phyloP scores from a whole-genome alignment of 1,140 invertebrate genomes.

The Hylyphantes graminicola region DNA sequence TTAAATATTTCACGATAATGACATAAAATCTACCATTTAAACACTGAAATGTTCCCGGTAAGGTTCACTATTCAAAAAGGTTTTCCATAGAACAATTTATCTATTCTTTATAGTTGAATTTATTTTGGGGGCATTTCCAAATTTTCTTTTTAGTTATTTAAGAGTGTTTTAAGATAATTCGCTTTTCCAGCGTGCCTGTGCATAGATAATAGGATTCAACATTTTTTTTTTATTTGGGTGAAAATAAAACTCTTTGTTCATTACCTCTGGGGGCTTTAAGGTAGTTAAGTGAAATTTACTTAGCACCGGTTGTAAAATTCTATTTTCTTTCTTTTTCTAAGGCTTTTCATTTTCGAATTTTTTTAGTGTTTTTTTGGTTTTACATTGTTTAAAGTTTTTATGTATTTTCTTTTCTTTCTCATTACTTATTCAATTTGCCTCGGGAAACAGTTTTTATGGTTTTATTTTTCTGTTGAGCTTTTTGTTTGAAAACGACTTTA shows the following conservation, averaged over 20 bases:
- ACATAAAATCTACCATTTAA: slow-evolving; percentile 42
- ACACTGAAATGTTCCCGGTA: slow-evolving; percentile 4
- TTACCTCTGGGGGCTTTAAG: slow-evolving; percentile 9
- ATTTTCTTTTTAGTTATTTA: slow-evolving; percentile 4
- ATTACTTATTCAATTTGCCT: background rate
- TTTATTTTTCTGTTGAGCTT: background rate
- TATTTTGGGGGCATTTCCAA: slow-evolving; percentile 35
- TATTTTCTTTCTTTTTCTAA: background rate
- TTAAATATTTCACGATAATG: slow-evolving; percentile 52
- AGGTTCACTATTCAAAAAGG: slow-evolving; percentile 42
- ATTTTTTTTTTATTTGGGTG: background rate
- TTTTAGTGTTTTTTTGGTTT: background rate
- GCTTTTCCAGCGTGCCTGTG: slow-evolving; percentile 8
- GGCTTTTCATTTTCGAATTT: background rate
- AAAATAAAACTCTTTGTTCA: slow-evolving; percentile 38
- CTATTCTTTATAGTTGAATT: slow-evolving; percentile 35
- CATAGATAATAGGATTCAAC: background rate
- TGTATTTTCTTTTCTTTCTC: background rate
- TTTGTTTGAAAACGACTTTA: too few species aligned
- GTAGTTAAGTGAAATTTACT: slow-evolving; percentile 11
- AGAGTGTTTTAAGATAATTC: slow-evolving; percentile 20
- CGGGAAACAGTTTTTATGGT: background rate
- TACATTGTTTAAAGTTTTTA: slow-evolving; percentile 3
- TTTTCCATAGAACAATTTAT: slow-evolving; percentile 52
- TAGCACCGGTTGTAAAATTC: background rate